Base-by-base conservation (phyloP, 2,113 vertebrate genomes). In the Maccullochella peelii region DNA sequence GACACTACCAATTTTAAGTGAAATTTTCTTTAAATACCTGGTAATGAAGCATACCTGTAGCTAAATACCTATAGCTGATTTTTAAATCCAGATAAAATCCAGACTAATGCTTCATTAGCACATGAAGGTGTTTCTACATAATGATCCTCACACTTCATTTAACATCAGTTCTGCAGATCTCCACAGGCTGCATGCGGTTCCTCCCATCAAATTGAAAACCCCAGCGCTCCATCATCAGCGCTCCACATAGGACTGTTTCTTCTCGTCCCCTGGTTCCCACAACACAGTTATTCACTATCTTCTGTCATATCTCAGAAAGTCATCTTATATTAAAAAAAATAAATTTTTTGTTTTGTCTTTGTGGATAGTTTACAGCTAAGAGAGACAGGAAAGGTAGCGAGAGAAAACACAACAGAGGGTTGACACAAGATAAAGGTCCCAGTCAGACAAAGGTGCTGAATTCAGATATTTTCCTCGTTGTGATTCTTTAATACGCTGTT, bases 41-140 rank as follows among this genome's bases (percentile, higher is more conserved):
- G 3, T 83, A 54, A 79, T 79, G 12, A 80, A 40, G 42, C 18
- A 73, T 55, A 73, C 78, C 83, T 85, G 62, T 73, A 86, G 85
- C 82, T 77, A 87, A 77, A 80, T 14, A 80, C 36, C 12, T 57
- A 52, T 0, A 55, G 50, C 49, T 54, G 69, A n/a, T 87, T 93
- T 55, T 89, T 85, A 86, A 89, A 92, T 92, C 76, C 83, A 88
- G 85, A 92, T 93, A 81, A 90, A 92, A 91, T 90, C 85, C 83
- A 86, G 75, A 78, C 82, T 86, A 80, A 87, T 77, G 83, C 88
- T 85, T 91, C 67, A 93, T 94, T 93, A 92, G 15, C 27, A 79
- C 79, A 36, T 42, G 8, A 76, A 77, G 57, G 58, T 77, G 52
- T 70, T 67, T 65, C 23, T 55, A 36, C n/a, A 73, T 63, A 80